These are phyloP conservation scores for Antechinus stuartii DNA, from an alignment of 2,113 vertebrate species.

Conservation along the genomic window DNA sequence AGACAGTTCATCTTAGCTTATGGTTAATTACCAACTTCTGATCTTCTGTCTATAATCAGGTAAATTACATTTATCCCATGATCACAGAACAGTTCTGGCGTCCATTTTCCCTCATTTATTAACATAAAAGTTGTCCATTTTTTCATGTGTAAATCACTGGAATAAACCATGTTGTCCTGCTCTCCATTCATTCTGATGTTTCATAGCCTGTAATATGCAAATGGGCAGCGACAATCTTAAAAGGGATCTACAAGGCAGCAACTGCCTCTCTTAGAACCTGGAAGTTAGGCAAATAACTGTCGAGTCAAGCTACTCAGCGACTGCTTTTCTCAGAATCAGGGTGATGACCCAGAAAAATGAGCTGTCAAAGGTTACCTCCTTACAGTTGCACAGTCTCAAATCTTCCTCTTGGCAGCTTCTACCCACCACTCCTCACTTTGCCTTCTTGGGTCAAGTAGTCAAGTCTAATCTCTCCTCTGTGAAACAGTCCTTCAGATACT, in stretches of 20 bases:
- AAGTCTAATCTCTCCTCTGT: not conserved
- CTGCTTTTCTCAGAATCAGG: not conserved
- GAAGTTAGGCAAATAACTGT: not conserved
- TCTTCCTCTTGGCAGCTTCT: not conserved
- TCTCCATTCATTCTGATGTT: not conserved
- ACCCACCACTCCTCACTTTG: not conserved
- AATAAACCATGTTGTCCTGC: not conserved
- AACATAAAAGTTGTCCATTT: not conserved
- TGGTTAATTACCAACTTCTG: not conserved
- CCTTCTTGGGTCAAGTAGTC: not conserved
- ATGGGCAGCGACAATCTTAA: not conserved
- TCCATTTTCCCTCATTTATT: not conserved
- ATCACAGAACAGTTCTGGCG: not conserved
- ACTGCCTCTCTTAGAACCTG: not conserved
- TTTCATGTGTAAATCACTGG: not conserved
- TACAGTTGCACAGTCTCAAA: not conserved
- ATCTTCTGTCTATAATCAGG: not conserved
- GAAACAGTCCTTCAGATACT: not conserved
- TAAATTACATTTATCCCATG: not conserved
- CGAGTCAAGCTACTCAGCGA: not conserved
- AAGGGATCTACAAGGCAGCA: not conserved
- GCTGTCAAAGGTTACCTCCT: not conserved
- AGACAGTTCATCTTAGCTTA: not conserved
- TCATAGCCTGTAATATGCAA: not conserved
- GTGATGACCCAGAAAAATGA: not conserved